These are phyloP conservation scores for Mythimna vitellina DNA, from an alignment of 2,888 invertebrate species.

Conservation along the genomic window DNA sequence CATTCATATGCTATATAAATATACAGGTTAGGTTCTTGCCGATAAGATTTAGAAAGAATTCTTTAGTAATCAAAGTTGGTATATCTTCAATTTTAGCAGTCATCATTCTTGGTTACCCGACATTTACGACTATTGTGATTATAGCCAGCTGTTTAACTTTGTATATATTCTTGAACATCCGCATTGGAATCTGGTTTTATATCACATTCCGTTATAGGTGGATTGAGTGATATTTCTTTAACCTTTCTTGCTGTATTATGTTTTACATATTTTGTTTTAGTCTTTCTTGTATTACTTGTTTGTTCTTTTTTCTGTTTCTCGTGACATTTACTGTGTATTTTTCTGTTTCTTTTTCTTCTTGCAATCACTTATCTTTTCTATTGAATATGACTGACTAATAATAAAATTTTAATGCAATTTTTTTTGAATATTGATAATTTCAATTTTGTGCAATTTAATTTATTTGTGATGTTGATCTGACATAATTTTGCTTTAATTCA, in stretches of 20 bases:
- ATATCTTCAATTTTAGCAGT: constrained; percentile 21
- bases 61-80: neutral
- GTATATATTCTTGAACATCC: constrained; percentile 17
- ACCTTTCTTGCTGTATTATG: neutral
- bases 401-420: no score
- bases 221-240: neutral
- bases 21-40: neutral
- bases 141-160: constrained; percentile 29
- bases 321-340: neutral
- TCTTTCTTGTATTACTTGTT: neutral
- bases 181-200: constrained; percentile 2
- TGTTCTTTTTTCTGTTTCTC: neutral
- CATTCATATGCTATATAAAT: neutral
- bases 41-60: neutral
- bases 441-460: no score
- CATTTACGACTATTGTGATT: constrained; percentile 37
- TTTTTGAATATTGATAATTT: no score
- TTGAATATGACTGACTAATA: no score
- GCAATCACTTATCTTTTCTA: neutral
- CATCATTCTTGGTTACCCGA: constrained; percentile 13
- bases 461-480: no score
- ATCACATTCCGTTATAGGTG: constrained; percentile 1
- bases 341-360: neutral
- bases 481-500: no score
- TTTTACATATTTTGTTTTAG: neutral